Conservation (phyloP, 2,113 vertebrate species). For the Colaptes auratus region DNA sequence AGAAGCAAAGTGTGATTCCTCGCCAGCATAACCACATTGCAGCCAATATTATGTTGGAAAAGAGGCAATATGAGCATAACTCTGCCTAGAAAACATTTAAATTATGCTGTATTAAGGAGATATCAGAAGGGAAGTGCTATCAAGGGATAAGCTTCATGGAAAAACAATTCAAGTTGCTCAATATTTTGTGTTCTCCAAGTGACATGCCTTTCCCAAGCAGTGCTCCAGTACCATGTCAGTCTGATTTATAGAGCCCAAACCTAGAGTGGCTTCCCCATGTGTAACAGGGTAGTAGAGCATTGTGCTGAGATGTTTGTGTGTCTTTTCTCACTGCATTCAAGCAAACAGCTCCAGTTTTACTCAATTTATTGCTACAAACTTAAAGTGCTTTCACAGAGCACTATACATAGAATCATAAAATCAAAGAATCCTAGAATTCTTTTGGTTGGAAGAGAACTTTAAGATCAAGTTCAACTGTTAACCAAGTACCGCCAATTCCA, state of each 20-base stretch:
- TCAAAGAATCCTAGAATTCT: background rate
- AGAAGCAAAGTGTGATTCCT: background rate
- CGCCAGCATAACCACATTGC: background rate
- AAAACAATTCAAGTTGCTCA: slow-evolving; percentile 62
- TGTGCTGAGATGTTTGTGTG: background rate
- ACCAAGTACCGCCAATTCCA: too few species aligned
- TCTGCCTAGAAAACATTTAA: slow-evolving; percentile 16
- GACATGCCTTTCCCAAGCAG: slow-evolving; percentile 14
- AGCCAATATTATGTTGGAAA: slow-evolving; percentile 21
- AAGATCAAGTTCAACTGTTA: background rate
- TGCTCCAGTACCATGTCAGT: background rate
- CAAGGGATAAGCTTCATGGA: slow-evolving; percentile 20
- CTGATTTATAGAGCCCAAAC: slow-evolving; percentile 11
- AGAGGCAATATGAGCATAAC: background rate
- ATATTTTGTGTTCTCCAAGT: slow-evolving; percentile 9
- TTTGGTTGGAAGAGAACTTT: background rate
- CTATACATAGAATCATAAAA: background rate
- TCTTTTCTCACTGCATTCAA: background rate
- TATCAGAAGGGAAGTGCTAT: slow-evolving; percentile 22
- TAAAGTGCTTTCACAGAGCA: background rate
- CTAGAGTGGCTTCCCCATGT: background rate
- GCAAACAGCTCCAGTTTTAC: background rate
- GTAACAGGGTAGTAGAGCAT: background rate
- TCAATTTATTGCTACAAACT: too few species aligned
- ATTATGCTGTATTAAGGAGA: slow-evolving; percentile 23